Percentiles rank a stretch among this genome's conserved stretches.
These are phyloP conservation scores for Temnothorax unifasciatus DNA, from an alignment of 2,888 invertebrate genomes.

Conservation along the genomic window DNA sequence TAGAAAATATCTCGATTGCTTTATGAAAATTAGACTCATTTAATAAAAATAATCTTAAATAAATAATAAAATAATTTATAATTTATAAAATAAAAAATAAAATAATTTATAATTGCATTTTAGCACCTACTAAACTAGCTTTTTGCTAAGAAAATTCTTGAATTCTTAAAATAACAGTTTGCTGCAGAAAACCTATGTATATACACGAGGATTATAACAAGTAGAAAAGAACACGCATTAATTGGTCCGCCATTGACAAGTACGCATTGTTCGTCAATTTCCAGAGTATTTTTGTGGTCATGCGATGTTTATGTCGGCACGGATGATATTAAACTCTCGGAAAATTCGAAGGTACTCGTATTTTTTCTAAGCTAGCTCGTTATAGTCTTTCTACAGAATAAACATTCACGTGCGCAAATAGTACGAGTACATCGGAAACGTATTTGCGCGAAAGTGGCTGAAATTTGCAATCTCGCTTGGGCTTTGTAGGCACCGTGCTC, in stretches of 20 bases:
- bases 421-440: constrained; percentile 26
- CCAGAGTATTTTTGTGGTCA: constrained; percentile 8
- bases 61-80: neutral
- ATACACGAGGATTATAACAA: neutral
- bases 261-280: constrained; percentile 10
- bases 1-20: neutral
- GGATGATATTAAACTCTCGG: neutral
- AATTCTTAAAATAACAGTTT: neutral
- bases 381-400: constrained; percentile 40
- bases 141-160: neutral
- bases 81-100: neutral
- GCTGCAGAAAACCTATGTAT: neutral
- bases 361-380: constrained; percentile 14
- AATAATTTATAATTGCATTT: neutral
- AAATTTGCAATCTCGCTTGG: constrained; percentile 41
- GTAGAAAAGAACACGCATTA: neutral
- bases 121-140: neutral
- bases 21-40: neutral
- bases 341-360: constrained; percentile 33
- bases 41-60: neutral
- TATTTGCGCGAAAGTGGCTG: constrained; percentile 45
- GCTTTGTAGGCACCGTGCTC: constrained; percentile 18
- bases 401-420: constrained; percentile 42
- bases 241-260: neutral
- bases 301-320: neutral